Conservation (phyloP, 2,113 vertebrate species). For the Ia io region DNA sequence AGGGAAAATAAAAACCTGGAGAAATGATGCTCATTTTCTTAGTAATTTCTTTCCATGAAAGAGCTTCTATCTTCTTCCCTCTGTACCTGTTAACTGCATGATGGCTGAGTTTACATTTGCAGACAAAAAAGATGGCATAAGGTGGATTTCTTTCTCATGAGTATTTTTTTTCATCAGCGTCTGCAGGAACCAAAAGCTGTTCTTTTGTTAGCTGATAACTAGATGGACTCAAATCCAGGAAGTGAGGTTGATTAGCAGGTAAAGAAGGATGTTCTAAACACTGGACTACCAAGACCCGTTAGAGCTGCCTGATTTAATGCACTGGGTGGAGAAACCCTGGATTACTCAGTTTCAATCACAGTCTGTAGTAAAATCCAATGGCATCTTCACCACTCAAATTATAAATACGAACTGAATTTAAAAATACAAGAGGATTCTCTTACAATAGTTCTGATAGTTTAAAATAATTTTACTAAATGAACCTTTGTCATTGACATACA, state of each 20-base stretch:
- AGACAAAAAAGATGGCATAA: slow-evolving; percentile 69
- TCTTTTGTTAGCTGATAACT: slow-evolving; percentile 81
- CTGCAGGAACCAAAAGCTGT: slow-evolving; percentile 76
- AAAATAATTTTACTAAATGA: slow-evolving; percentile 57
- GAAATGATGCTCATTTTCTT: slow-evolving; percentile 78
- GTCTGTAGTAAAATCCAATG: slow-evolving; percentile 83
- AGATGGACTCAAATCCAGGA: slow-evolving; percentile 83
- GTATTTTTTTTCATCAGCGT: slow-evolving; percentile 74
- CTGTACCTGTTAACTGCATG: slow-evolving; percentile 76
- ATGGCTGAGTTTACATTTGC: slow-evolving; percentile 72
- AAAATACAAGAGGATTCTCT: slow-evolving; percentile 65
- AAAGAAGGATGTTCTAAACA: slow-evolving; percentile 78
- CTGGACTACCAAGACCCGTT: slow-evolving; percentile 81
- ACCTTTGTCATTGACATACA: background rate
- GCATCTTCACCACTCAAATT: slow-evolving; percentile 83
- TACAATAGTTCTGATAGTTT: slow-evolving; percentile 56
- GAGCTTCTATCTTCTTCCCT: slow-evolving; percentile 68
- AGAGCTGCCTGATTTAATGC: slow-evolving; percentile 83
- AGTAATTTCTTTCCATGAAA: slow-evolving; percentile 67
- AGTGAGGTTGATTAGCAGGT: slow-evolving; percentile 85
- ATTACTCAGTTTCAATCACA: slow-evolving; percentile 86
- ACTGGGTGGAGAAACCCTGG: slow-evolving; percentile 80
- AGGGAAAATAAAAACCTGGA: slow-evolving; percentile 80
- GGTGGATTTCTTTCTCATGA: slow-evolving; percentile 72
- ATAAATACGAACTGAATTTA: slow-evolving; percentile 82